These are phyloP conservation scores for Plectropomus leopardus DNA, from an alignment of 2,113 vertebrate species.

Conservation along the genomic window DNA sequence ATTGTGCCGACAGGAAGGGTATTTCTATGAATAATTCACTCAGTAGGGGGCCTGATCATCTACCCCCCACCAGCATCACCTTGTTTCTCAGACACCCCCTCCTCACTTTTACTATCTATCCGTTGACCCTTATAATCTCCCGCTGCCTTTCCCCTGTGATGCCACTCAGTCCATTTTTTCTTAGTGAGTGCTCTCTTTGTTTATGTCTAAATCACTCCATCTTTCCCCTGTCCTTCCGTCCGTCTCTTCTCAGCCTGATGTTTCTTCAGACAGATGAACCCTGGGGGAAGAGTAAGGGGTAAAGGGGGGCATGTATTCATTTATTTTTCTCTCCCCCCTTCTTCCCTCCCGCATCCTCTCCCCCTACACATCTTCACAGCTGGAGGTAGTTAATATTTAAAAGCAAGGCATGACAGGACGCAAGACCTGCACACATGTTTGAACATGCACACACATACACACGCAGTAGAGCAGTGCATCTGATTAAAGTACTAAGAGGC, in stretches of 20 bases:
- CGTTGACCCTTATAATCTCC: constrained; percentile 68
- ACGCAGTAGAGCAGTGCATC: constrained; percentile 2
- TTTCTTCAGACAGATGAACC: constrained; percentile 77
- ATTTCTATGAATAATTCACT: constrained; percentile 86
- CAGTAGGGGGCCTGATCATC: constrained; percentile 75
- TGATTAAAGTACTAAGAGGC: constrained; percentile 51
- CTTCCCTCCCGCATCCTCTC: constrained; percentile 58
- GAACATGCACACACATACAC: constrained; percentile 33
- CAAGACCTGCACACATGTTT: constrained; percentile 66
- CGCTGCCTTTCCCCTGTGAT: constrained; percentile 18
- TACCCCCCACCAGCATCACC: constrained; percentile 67
- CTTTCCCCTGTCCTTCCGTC: constrained; percentile 30
- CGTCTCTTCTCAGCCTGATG: constrained; percentile 48
- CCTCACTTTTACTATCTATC: constrained; percentile 41
- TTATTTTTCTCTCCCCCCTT: constrained; percentile 75
- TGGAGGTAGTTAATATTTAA: constrained; percentile 87
- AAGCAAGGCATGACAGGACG: constrained; percentile 79
- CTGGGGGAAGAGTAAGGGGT: constrained; percentile 68
- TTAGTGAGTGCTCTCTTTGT: constrained; percentile 27
- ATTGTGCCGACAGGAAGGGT: constrained; percentile 79
- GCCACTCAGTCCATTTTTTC: constrained; percentile 47
- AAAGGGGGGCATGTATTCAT: constrained; percentile 81
- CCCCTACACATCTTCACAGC: constrained; percentile 84
- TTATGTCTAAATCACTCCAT: constrained; percentile 39
- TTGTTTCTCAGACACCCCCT: constrained; percentile 53